Evolutionary conservation across 2,888 invertebrate genomes (phyloP), one percentile per base, ranked within the genome.

Genomic region (Epinotia ramella): DNA sequence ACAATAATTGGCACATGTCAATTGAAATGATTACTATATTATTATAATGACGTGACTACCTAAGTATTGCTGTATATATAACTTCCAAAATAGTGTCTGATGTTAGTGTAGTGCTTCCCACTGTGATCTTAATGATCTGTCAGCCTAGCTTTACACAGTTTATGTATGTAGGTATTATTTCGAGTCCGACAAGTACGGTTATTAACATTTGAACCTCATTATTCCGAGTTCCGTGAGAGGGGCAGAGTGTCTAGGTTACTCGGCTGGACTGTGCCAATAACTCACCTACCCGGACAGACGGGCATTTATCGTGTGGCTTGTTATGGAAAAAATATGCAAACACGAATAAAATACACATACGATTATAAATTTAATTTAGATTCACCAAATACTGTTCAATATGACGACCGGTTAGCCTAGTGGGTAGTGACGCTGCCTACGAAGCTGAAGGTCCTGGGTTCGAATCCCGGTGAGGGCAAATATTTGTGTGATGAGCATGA

Each of bases 51-150:
- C 46, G 9, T 46, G 13, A 20, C 24, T 24, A 24, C 24, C 24
- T 3, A 28, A 28, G 24, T 28, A 28, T 28, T 28, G 24, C 24
- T 28, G 24, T 28, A 28, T 28, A 28, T 28, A 63, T 44, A 57
- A 69, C 18, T 44, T 71, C 72, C 46, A 59, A 59, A 76, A 76
- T 71, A 56, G 72, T 56, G 70, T 73, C 65, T 64, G 66, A 76
- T 72, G 68, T 68, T 71, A 57, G 59, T 73, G 66, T 72, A 69
- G 75, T 71, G 73, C 74, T 62, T 75, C 73, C 72, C 73, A 73
- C 69, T 73, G 77, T 57, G 77, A 66, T 57, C 74, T 28, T 81
- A 81, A 81, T 79, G 78, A 74, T 77, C 73, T 80, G 73, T 80
- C 75, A 78, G 69, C 79, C 79, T 78, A 63, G 69, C 67, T 71